A percentile compares a stretch with the other conserved stretches of the same genome.
Evolutionary conservation across 2,797 vertebrate genomes (phyloP).

Genomic region (Sebastes kiyomatsui): DNA sequence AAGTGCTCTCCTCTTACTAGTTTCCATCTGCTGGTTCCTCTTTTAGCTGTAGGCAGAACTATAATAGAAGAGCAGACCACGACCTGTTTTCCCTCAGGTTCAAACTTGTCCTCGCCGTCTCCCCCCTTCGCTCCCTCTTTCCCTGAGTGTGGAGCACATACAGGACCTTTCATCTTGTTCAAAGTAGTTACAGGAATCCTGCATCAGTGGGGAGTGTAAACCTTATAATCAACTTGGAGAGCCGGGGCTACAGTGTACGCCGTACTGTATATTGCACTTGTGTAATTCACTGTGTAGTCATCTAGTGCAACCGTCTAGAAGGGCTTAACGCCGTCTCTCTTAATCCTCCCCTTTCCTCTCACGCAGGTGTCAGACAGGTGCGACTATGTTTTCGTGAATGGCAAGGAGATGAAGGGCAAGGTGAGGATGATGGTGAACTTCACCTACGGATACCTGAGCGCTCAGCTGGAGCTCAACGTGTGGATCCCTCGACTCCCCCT

Average conservation of each 20-base stretch:
- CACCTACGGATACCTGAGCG: slow-evolving; percentile 90
- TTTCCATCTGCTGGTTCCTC: slow-evolving; percentile 54
- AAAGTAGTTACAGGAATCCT: slow-evolving; percentile 58
- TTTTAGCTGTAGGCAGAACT: slow-evolving; percentile 47
- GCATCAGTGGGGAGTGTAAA: slow-evolving; percentile 51
- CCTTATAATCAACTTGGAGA: slow-evolving; percentile 58
- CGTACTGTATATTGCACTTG: slow-evolving; percentile 16
- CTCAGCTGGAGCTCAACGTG: slow-evolving; percentile 89
- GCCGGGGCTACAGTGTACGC: slow-evolving; percentile 2
- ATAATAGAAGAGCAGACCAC: slow-evolving; percentile 49
- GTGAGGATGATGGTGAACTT: slow-evolving; percentile 89
- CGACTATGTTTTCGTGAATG: slow-evolving; percentile 93
- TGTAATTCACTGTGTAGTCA: slow-evolving; percentile 47
- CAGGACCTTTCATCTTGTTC: slow-evolving; percentile 74
- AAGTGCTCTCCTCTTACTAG: slow-evolving; percentile 39
- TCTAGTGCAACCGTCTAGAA: slow-evolving; percentile 17
- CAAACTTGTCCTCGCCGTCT: slow-evolving; percentile 55
- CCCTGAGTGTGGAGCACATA: slow-evolving; percentile 42
- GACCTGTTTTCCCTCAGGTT: slow-evolving; percentile 62
- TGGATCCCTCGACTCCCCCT: slow-evolving; percentile 92
- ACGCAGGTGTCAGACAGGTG: slow-evolving; percentile 93
- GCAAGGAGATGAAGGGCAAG: slow-evolving; percentile 93
- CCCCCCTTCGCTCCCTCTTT: slow-evolving; percentile 11
- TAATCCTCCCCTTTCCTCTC: slow-evolving; percentile 54
- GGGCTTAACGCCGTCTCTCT: slow-evolving; percentile 20